Evolutionary conservation across 2,113 vertebrate species (phyloP).

Genomic region (Synodontis membranacea): DNA sequence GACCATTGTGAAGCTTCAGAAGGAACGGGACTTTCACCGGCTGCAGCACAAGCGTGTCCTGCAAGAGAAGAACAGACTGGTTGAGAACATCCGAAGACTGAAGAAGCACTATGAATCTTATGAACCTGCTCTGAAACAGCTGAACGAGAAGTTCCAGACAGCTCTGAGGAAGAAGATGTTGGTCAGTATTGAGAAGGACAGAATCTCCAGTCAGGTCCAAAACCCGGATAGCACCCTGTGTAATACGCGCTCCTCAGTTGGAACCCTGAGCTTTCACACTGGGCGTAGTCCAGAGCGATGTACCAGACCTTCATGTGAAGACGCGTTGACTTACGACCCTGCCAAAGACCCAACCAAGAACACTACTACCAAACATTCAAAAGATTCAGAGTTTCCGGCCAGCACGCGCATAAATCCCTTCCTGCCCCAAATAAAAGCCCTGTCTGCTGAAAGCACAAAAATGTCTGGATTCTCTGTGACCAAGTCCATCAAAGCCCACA

Average conservation of each 20-base stretch:
- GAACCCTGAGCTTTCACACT: constrained; percentile 1
- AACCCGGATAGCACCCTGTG: constrained; percentile 60
- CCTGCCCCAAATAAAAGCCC: constrained; percentile 51
- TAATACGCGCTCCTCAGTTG: constrained; percentile 46
- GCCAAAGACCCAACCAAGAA: constrained; percentile 54
- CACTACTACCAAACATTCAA: constrained; percentile 36
- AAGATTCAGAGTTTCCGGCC: constrained; percentile 75
- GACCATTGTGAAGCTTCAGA: constrained; percentile 75
- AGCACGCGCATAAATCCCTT: constrained; percentile 56
- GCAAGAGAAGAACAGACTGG: constrained; percentile 83
- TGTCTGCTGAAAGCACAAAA: constrained; percentile 54
- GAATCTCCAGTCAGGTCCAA: constrained; percentile 66
- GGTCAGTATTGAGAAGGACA: constrained; percentile 79
- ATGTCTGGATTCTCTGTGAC: constrained; percentile 63
- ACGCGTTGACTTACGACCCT: background rate
- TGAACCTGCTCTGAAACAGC: constrained; percentile 74
- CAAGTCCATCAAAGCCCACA: constrained; percentile 69
- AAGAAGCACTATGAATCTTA: constrained; percentile 80
- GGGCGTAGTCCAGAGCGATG: constrained; percentile 43
- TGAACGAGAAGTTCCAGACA: constrained; percentile 82
- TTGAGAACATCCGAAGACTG: constrained; percentile 80
- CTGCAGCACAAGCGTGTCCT: constrained; percentile 80
- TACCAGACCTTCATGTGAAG: constrained; percentile 49
- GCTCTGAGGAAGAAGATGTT: constrained; percentile 80
- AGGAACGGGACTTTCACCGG: constrained; percentile 79